Conservation (phyloP, 2,888 invertebrate genomes). For the Pseudococcus longispinus region DNA sequence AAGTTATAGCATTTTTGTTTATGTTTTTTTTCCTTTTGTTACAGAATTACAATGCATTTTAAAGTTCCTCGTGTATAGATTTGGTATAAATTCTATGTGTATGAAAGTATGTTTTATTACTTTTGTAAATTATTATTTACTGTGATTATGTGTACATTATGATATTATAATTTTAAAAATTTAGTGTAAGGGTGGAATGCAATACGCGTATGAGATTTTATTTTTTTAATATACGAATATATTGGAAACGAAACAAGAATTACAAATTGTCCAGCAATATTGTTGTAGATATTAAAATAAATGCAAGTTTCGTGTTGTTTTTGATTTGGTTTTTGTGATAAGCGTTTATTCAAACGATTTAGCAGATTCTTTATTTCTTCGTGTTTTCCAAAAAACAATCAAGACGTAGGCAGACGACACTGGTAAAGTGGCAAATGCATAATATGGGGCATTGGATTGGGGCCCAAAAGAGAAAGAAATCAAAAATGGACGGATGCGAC, state of each 20-base stretch:
- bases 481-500: no score
- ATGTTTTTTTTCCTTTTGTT: background rate
- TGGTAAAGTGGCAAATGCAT: no score
- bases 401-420: no score
- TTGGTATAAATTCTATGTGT: slow-evolving; percentile 38
- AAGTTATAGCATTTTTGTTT: slow-evolving; percentile 34
- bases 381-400: no score
- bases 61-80: slow-evolving; percentile 54
- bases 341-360: background rate
- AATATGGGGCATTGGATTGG: background rate
- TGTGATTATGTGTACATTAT: slow-evolving; percentile 51
- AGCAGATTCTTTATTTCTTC: no score
- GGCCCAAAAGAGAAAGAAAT: background rate
- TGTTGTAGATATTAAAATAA: slow-evolving; percentile 27
- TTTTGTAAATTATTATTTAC: slow-evolving; percentile 54
- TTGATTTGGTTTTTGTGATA: background rate
- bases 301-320: slow-evolving; percentile 15
- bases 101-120: slow-evolving; percentile 38
- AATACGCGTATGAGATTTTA: background rate
- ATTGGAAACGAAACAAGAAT: background rate
- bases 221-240: background rate
- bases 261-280: background rate
- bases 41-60: background rate
- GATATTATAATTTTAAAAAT: slow-evolving; percentile 17
- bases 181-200: background rate